phyloP scores from a whole-genome alignment of 2,113 vertebrate species.

The Jaculus jaculus region DNA sequence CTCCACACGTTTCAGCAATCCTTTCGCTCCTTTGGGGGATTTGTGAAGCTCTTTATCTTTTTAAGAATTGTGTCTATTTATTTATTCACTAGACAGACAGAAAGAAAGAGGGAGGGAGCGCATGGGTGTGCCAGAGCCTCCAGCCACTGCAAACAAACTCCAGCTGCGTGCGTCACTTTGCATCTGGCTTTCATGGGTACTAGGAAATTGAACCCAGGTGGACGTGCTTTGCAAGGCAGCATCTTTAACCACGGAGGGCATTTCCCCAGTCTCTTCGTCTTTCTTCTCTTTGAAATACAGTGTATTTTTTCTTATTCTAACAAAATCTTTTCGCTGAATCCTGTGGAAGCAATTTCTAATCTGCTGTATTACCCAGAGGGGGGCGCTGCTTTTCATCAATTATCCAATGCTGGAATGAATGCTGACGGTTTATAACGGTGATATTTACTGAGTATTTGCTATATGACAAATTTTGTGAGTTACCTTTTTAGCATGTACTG shows the following conservation, averaged over 20 bases:
- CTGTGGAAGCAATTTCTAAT: background rate
- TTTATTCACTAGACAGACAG: no score
- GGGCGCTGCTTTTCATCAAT: background rate
- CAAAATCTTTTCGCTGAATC: background rate
- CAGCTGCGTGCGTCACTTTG: no score
- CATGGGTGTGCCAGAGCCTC: no score
- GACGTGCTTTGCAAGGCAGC: no score
- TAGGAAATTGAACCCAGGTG: no score
- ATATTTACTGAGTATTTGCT: background rate
- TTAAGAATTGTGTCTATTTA: no score
- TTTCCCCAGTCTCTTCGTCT: no score
- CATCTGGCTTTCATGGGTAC: no score
- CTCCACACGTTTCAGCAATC: background rate
- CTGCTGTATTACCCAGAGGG: background rate
- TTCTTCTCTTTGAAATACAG: background rate
- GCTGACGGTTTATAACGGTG: background rate
- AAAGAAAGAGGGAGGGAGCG: no score
- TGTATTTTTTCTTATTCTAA: background rate
- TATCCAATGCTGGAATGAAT: background rate
- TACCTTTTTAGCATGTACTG: background rate
- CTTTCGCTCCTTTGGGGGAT: background rate
- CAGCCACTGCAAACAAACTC: no score
- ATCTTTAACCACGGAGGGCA: no score
- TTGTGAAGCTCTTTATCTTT: background rate
- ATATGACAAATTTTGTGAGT: background rate